phyloP scores from a whole-genome alignment of 2,113 vertebrate species.

The Gopherus evgoodei region DNA sequence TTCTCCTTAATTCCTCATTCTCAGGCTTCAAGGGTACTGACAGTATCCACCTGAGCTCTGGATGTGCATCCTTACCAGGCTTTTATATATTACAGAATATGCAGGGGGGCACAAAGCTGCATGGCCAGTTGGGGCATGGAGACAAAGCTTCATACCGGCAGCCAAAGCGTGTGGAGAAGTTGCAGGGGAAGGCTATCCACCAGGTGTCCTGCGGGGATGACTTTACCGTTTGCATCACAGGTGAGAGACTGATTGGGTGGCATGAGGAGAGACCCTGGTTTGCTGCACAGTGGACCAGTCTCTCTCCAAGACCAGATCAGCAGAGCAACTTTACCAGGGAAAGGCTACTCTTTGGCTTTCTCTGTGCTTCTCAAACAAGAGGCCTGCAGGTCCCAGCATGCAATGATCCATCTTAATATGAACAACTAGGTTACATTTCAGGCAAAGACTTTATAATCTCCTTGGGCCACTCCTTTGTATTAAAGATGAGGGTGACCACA shows the following conservation, averaged over 20 bases:
- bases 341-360: neutral
- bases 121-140: constrained; percentile 95
- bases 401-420: neutral
- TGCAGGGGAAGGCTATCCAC: constrained; percentile 93
- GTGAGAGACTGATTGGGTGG: constrained; percentile 75
- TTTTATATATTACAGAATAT: constrained; percentile 86
- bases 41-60: neutral
- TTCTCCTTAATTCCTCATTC: neutral
- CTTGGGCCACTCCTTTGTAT: neutral
- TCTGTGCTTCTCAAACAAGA: neutral
- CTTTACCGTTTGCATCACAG: constrained; percentile 95
- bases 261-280: neutral
- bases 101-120: constrained; percentile 95
- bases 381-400: neutral
- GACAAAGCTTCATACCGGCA: constrained; percentile 97
- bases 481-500: neutral
- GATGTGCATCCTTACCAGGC: constrained; percentile 1
- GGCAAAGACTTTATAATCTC: neutral
- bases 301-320: neutral
- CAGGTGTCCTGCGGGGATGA: constrained; percentile 97
- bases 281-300: neutral
- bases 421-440: neutral
- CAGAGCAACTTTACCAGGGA: neutral
- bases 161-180: constrained; percentile 93
- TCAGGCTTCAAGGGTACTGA: neutral